Evolutionary conservation across 2,888 invertebrate species (phyloP).

Genomic region (Acrobeloides nanus): DNA sequence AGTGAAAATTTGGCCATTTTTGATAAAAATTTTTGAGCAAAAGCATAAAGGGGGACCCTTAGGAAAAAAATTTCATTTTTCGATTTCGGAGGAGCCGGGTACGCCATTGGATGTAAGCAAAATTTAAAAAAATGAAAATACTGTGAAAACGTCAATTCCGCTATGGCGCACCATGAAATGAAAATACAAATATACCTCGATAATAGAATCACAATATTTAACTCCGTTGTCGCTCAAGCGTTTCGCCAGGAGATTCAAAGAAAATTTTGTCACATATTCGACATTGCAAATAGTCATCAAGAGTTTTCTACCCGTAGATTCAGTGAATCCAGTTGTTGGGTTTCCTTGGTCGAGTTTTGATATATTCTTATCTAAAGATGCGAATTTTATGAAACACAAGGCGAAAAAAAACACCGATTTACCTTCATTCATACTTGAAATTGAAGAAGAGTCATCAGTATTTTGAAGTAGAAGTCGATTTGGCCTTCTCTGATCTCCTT

Average conservation of each 20-base stretch:
- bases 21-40: too few relatives aligned
- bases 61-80: too few relatives aligned
- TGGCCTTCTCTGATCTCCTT: conserved; percentile 12
- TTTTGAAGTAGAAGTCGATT: conserved; percentile 7
- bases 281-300: conserved; percentile 49
- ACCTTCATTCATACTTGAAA: conserved; percentile 2
- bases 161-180: too few relatives aligned
- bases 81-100: too few relatives aligned
- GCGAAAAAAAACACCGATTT: conserved; percentile 1
- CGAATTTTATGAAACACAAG: conserved; percentile 5
- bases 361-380: conserved; percentile 6
- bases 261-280: conserved; percentile 45
- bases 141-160: too few relatives aligned
- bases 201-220: conserved; percentile 43
- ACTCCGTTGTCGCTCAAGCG: conserved; percentile 46
- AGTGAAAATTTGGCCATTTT: too few relatives aligned
- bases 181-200: conserved; percentile 30
- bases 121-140: too few relatives aligned
- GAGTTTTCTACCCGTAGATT: conserved; percentile 40
- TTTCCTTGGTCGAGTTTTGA: background rate
- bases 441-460: conserved; percentile 6
- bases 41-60: too few relatives aligned
- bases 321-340: conserved; percentile 13
- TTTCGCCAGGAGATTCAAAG: conserved; percentile 37
- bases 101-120: too few relatives aligned